Base-by-base conservation (phyloP, 2,113 vertebrate species). In the Hirundichthys speculiger region DNA sequence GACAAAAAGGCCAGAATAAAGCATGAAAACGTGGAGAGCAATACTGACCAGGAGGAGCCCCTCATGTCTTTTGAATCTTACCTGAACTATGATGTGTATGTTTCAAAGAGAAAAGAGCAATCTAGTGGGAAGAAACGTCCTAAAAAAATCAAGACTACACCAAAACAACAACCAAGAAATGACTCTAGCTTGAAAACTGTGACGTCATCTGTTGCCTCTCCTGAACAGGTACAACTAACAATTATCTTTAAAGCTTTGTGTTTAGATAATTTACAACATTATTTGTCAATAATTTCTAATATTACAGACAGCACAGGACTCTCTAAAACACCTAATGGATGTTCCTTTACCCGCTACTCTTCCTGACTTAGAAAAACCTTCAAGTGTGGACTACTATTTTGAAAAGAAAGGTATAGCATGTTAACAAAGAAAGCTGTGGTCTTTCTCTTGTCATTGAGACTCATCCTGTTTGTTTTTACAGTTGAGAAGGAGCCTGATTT, bases 21-120 rank as follows among this genome's bases (percentile, higher is more conserved):
- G 6, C 70, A 39, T 11, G 18, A 49, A 2, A 38, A 27, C 2
- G 42, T 80, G 11, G 63, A 65, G 25, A 68, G 69, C 13, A 84
- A 86, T 2, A 47, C 71, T 18, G 61, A 74, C 15, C 65, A 73
- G 27, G 90, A 91, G 3, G 57, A 69, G 9, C 90, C 93, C 2
- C 69, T 86, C n/a, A 92, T 93, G 93, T 94, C 95, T 49, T 97
- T 97, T 84, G 95, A 96, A 77, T 93, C 93, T 0, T 96, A 64
- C 16, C 84, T 95, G 64, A 94, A 84, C 85, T 96, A 95, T 66
- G 93, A 95, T 34, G 11, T 66, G 24, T 80, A 85, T 25, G 20
- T 65, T 67, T 60, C 69, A 6, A 91, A 84, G 65, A 93, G 82
- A 75, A 92, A 83, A 52, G 92, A 92, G 73, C 85, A 70, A 43